Evolutionary conservation across 1,140 invertebrate genomes (phyloP).

Genomic region (Plutomurus gul): DNA sequence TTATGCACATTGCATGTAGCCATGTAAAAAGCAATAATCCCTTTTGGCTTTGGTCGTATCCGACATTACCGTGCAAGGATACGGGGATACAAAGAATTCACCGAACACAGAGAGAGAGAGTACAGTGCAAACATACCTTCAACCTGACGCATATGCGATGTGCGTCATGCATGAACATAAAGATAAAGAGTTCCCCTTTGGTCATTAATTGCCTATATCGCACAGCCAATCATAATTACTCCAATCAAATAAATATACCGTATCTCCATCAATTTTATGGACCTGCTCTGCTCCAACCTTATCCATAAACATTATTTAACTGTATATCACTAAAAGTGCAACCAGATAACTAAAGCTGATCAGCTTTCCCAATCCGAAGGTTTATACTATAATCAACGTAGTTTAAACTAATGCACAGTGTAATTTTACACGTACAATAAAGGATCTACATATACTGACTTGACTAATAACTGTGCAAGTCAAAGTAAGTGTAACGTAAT

Average conservation of each 20-base stretch:
- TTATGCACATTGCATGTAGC: too few species aligned
- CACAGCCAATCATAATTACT: not conserved
- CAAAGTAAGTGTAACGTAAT: too few species aligned
- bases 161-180: not conserved
- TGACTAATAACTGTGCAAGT: too few species aligned
- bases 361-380: not conserved
- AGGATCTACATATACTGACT: too few species aligned
- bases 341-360: not conserved
- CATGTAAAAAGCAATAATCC: too few species aligned
- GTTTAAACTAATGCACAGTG: too few species aligned
- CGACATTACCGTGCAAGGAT: too few species aligned
- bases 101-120: not conserved
- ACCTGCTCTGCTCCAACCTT: not conserved
- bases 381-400: too few species aligned
- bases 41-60: too few species aligned
- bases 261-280: not conserved
- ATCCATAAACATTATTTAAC: not conserved
- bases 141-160: too few species aligned
- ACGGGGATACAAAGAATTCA: too few species aligned
- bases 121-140: not conserved
- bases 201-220: not conserved
- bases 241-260: not conserved
- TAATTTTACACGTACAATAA: too few species aligned
- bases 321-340: not conserved
- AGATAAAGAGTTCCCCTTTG: not conserved